Evolutionary conservation across 2,797 vertebrate species (phyloP), one percentile per base, ranked within the genome.

Genomic region (Poliocrania exsul): DNA sequence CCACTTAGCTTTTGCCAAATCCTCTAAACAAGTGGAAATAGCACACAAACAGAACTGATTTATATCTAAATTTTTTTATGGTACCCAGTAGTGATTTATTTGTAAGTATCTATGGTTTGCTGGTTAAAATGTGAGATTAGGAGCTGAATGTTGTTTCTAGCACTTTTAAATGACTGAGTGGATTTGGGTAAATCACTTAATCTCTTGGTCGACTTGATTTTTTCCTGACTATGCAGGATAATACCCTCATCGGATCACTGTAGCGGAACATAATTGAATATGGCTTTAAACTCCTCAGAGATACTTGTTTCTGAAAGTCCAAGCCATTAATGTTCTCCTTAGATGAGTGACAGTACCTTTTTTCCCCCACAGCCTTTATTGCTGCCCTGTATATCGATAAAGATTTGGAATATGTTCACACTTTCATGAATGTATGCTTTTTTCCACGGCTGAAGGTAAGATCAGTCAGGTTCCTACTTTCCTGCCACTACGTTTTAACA

Each of bases 361-460:
- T 95, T 24, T 37, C 57, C 2, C 9, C 23, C 14, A 1, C 96
- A 99, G 99, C 99, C 40, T 99, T 99, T 97, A 99, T 99, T 92
- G 99, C 99, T 31, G 99, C 99, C 2, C 98, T 99, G 47, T 99
- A 99, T 97, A 99, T 99, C 53, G 99, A 99, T 92, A 99, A 99
- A 97, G 99, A 99, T 86, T 98, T 99, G 97, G 99, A 99, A 97
- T 99, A 98, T 0, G 99, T 99, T 92, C 99, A 99, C 96, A 99
- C 99, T 85, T 99, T 99, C 98, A 99, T 99, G 99, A 99, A 99
- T 13, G 99, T 99, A 88, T 99, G 99, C 96, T 99, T 99, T 96
- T 99, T 99, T 95, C 99, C 99, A 29, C 98, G 99, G 78, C 97
- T 99, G 83, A 99, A 99, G 99, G 99, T 99, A 98, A 98, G 98